A percentile compares a stretch with the other conserved stretches of the same genome.
These are phyloP conservation scores for Eucera pruinosa DNA, from an alignment of 2,888 invertebrate species.

Conservation along the genomic window DNA sequence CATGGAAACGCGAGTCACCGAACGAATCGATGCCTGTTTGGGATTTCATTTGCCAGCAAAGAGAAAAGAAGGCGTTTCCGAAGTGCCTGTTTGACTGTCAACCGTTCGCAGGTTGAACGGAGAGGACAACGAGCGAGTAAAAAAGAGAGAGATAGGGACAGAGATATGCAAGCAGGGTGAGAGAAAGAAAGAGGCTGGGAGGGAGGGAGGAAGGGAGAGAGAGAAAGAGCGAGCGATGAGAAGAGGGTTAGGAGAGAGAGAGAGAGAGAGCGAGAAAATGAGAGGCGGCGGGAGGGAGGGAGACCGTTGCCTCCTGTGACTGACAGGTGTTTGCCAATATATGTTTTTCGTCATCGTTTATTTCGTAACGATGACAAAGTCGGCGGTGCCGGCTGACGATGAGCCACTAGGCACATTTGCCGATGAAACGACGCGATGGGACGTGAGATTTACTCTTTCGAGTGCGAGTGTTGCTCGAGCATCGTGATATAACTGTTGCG, in stretches of 20 bases:
- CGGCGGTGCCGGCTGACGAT: constrained; percentile 14
- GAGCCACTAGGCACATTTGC: not conserved
- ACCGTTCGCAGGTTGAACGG: constrained; percentile 30
- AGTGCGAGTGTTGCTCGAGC: not conserved
- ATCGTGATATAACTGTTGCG: not conserved
- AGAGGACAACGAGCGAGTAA: constrained; percentile 1
- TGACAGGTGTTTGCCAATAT: constrained; percentile 70
- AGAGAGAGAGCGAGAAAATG: not conserved
- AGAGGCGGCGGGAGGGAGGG: not conserved
- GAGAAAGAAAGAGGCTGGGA: not conserved
- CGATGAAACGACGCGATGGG: no score
- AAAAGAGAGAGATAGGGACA: constrained; percentile 6
- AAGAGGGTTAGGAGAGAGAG: constrained; percentile 2
- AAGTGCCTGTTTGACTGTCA: constrained; percentile 42
- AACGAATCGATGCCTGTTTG: constrained; percentile 25
- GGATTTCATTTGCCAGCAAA: constrained; percentile 20
- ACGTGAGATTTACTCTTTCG: not conserved
- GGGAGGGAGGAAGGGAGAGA: not conserved
- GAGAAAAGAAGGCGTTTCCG: constrained; percentile 53
- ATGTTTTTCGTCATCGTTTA: constrained; percentile 55
- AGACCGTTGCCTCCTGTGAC: constrained; percentile 42
- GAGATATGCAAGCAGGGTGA: constrained; percentile 4
- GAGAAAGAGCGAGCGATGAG: not conserved
- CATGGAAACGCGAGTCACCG: not conserved
- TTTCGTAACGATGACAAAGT: constrained; percentile 51